phyloP scores from a whole-genome alignment of 2,113 vertebrate genomes.

The Chionodraco myersi region DNA sequence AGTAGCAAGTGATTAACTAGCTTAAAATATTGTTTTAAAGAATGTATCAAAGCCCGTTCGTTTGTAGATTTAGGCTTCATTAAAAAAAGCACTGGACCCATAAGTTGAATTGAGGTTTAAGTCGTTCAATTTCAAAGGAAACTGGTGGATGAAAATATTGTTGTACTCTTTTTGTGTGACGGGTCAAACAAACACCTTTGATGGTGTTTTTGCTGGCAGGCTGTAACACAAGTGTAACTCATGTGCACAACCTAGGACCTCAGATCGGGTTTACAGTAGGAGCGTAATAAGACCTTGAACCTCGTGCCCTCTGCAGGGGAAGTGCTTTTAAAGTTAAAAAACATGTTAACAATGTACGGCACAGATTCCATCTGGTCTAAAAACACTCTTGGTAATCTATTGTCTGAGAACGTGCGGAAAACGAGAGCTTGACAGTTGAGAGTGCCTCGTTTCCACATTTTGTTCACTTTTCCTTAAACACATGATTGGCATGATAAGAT shows the following conservation, averaged over 20 bases:
- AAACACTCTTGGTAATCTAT: conserved; percentile 62
- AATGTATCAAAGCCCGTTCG: not conserved
- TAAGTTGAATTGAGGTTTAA: not conserved
- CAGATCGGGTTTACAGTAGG: conserved; percentile 41
- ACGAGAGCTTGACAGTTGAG: conserved; percentile 54
- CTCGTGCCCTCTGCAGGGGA: conserved; percentile 46
- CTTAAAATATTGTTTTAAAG: not conserved
- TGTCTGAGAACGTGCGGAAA: conserved; percentile 61
- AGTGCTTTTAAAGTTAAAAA: conserved; percentile 64
- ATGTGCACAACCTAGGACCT: conserved; percentile 2
- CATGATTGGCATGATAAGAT: conserved; percentile 59
- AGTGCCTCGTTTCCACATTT: conserved; percentile 74
- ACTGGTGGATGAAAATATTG: conserved; percentile 43
- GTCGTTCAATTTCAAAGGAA: conserved; percentile 8
- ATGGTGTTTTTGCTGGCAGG: conserved; percentile 49
- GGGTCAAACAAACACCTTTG: conserved; percentile 40
- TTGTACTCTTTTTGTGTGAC: conserved; percentile 9
- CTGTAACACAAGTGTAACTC: conserved; percentile 11
- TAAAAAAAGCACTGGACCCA: not conserved
- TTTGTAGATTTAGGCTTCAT: not conserved
- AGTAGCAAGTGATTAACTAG: not conserved
- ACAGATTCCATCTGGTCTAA: conserved; percentile 52
- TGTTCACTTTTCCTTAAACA: conserved; percentile 73
- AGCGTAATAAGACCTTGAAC: conserved; percentile 53
- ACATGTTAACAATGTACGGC: conserved; percentile 61